Percentiles rank a stretch among this genome's conserved stretches.
Evolutionary conservation across 2,888 invertebrate genomes (phyloP).

Genomic region (Hyposoter didymator): DNA sequence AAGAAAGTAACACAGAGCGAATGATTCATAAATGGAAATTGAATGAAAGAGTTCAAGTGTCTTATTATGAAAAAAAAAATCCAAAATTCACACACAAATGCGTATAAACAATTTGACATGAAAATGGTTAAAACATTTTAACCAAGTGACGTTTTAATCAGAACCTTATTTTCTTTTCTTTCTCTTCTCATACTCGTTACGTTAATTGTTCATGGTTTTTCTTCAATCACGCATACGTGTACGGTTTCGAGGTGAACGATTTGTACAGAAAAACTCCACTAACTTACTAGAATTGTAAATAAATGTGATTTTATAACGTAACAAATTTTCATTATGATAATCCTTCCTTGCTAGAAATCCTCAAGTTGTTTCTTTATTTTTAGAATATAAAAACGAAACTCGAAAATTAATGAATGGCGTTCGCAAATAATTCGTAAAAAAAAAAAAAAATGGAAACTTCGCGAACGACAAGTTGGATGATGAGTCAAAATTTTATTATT

Average conservation of each 20-base stretch:
- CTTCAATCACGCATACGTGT: conserved; percentile 73
- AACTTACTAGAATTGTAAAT: conserved; percentile 83
- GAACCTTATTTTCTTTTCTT: conserved; percentile 46
- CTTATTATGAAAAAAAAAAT: conserved; percentile 23
- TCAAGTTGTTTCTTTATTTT: background rate
- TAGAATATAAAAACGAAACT: background rate
- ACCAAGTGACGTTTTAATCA: conserved; percentile 72
- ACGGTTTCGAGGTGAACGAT: conserved; percentile 74
- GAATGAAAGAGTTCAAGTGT: conserved; percentile 18
- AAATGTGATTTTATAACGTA: conserved; percentile 83
- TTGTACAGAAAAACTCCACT: conserved; percentile 79
- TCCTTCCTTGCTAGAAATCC: background rate
- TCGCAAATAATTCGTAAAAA: too few relatives aligned
- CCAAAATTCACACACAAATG: conserved; percentile 1
- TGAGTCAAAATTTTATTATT: background rate
- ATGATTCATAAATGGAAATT: background rate
- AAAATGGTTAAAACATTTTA: conserved; percentile 73
- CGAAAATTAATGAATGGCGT: too few relatives aligned
- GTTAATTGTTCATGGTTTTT: conserved; percentile 51
- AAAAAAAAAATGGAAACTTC: too few relatives aligned
- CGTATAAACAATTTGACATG: conserved; percentile 10
- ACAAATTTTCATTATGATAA: conserved; percentile 10
- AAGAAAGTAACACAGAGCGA: background rate
- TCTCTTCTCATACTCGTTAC: conserved; percentile 38
- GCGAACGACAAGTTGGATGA: background rate